Conservation (phyloP, 2,888 invertebrate genomes). For the Parthenolecanium corni region DNA sequence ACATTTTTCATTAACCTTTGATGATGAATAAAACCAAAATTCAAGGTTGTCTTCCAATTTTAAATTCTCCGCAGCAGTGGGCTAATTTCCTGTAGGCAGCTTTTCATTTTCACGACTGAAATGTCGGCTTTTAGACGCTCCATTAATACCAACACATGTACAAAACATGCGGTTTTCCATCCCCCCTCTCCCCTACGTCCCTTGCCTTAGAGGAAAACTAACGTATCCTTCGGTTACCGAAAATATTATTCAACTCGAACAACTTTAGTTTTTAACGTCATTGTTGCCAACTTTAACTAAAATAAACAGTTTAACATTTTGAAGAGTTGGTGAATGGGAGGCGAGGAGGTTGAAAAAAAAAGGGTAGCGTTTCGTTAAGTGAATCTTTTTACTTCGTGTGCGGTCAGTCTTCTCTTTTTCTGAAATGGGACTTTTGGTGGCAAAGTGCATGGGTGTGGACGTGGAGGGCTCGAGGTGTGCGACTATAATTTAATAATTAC, state of each 20-base stretch:
- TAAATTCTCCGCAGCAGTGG: no score
- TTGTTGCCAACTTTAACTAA: constrained; percentile 9
- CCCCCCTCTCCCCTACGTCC: background rate
- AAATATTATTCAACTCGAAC: constrained; percentile 23
- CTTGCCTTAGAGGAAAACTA: background rate
- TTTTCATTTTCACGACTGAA: no score
- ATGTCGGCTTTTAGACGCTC: background rate
- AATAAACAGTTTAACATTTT: constrained; percentile 13
- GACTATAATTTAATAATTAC: constrained; percentile 28
- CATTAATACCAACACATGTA: background rate
- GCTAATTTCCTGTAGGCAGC: no score
- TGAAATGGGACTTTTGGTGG: background rate
- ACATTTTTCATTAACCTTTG: no score
- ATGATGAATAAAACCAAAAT: no score
- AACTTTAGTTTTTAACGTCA: constrained; percentile 13
- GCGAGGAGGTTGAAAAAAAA: background rate
- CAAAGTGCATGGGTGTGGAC: background rate
- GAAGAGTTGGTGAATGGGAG: background rate
- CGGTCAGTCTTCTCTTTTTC: constrained; percentile 7
- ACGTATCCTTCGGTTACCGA: constrained; percentile 15
- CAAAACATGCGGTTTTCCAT: constrained; percentile 12
- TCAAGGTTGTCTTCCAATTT: no score
- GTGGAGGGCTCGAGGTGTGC: background rate
- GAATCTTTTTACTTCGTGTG: constrained; percentile 20
- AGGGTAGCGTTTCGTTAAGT: constrained; percentile 4